Evolutionary conservation across 2,113 vertebrate genomes (phyloP).

Genomic region (Coregonus clupeaformis): DNA sequence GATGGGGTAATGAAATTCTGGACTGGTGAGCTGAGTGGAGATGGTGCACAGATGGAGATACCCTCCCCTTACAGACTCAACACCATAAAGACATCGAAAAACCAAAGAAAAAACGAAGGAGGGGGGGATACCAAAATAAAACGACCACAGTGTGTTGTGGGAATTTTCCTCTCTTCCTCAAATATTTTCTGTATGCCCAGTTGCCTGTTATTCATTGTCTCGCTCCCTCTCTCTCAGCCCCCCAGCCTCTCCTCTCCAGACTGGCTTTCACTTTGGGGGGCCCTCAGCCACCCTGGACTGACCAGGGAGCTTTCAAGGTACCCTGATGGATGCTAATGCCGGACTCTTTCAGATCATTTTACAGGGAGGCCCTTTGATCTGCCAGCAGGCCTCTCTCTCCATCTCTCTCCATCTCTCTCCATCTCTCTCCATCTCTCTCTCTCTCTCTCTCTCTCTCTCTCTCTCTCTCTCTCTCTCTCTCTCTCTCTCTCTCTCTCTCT

Average conservation of each 20-base stretch:
- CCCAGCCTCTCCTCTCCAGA: constrained; percentile 71
- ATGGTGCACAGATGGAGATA: constrained; percentile 62
- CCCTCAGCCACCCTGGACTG: constrained; percentile 77
- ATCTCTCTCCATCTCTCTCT: neutral
- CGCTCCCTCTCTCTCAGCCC: constrained; percentile 57
- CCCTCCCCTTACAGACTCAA: constrained; percentile 54
- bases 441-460: constrained; percentile 2
- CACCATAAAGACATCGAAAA: constrained; percentile 31
- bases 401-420: constrained; percentile 62
- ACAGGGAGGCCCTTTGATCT: constrained; percentile 85
- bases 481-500: no score
- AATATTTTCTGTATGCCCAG: constrained; percentile 73
- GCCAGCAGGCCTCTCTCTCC: constrained; percentile 80
- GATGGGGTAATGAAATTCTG: constrained; percentile 45
- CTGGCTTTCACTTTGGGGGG: constrained; percentile 83
- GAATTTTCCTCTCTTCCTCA: constrained; percentile 65
- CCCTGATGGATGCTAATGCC: constrained; percentile 88
- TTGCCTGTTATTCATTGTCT: constrained; percentile 72
- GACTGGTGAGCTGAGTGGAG: constrained; percentile 40
- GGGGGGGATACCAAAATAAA: constrained; percentile 34
- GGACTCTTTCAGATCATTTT: constrained; percentile 86
- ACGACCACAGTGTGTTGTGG: constrained; percentile 53
- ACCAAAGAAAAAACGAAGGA: neutral
- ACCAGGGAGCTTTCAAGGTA: constrained; percentile 85
- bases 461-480: no score